Conservation (phyloP, 2,888 invertebrate genomes). For the Amiota communis region DNA sequence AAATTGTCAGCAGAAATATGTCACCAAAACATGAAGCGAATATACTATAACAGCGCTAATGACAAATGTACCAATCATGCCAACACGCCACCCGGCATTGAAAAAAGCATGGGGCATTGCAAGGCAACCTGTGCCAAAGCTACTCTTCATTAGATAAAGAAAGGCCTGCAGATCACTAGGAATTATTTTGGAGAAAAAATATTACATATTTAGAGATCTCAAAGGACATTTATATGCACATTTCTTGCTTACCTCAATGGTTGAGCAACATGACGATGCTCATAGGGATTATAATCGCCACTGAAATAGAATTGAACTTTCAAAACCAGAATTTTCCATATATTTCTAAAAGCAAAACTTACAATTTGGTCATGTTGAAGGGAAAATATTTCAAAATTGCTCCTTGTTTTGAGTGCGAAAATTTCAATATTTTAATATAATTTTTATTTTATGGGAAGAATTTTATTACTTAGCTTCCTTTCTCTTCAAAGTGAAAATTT, state of each 20-base stretch:
- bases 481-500: no score
- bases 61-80: constrained; percentile 83
- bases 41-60: constrained; percentile 88
- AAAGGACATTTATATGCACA: not conserved
- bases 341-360: not conserved
- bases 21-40: constrained; percentile 85
- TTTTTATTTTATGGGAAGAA: no score
- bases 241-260: constrained; percentile 48
- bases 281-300: constrained; percentile 42
- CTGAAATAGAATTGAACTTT: not conserved
- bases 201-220: no score
- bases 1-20: not conserved
- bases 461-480: no score
- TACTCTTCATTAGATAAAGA: constrained; percentile 90
- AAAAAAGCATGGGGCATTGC: constrained; percentile 95
- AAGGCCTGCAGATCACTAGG: constrained; percentile 78
- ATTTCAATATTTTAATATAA: no score
- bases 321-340: not conserved
- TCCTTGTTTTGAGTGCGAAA: not conserved
- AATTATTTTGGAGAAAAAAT: constrained; percentile 14
- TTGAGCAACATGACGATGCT: constrained; percentile 28
- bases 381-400: not conserved
- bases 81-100: constrained; percentile 87
- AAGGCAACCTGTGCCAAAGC: constrained; percentile 93
- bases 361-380: not conserved